A percentile compares a stretch with the other conserved stretches of the same genome.
These are phyloP conservation scores for Platygyra sinensis DNA, from an alignment of 64 coral and sea anemone species.

Conservation along the genomic window DNA sequence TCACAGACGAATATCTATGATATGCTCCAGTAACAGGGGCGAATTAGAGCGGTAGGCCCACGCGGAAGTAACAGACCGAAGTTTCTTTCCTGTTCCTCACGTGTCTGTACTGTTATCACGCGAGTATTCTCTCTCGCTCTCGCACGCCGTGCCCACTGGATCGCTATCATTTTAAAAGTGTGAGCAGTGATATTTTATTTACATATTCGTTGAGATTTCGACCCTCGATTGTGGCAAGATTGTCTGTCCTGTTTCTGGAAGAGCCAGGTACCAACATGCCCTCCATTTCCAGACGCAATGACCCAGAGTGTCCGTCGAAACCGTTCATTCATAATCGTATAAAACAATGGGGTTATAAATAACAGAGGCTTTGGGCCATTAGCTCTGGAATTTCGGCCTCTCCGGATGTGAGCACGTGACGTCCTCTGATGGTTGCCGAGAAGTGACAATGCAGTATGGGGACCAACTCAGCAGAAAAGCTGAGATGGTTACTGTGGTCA, in stretches of 20 bases:
- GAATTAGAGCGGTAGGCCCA: no score
- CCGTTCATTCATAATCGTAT: constrained; percentile 16
- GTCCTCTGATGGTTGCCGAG: constrained; percentile 14
- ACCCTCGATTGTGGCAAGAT: no score
- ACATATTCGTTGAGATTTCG: no score
- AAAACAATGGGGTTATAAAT: constrained; percentile 58
- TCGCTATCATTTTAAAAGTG: no score
- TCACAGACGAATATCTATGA: no score
- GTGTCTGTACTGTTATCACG: no score
- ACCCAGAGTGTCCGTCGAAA: constrained; percentile 11
- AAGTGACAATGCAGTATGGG: constrained; percentile 40
- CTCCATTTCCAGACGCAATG: neutral
- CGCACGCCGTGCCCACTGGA: no score
- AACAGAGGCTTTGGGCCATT: constrained; percentile 61
- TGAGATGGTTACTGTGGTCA: neutral
- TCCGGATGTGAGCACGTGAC: neutral
- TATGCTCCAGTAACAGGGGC: no score
- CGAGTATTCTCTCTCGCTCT: no score
- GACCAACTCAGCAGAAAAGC: constrained; percentile 57
- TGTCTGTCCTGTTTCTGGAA: neutral
- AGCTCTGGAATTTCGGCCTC: constrained; percentile 30
- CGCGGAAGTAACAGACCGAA: no score
- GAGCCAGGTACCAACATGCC: neutral
- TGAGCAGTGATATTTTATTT: no score
- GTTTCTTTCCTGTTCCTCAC: no score